Evolutionary conservation across 2,113 vertebrate species (phyloP), one percentile per base, ranked within the genome.

Genomic region (Pholis gunnellus): DNA sequence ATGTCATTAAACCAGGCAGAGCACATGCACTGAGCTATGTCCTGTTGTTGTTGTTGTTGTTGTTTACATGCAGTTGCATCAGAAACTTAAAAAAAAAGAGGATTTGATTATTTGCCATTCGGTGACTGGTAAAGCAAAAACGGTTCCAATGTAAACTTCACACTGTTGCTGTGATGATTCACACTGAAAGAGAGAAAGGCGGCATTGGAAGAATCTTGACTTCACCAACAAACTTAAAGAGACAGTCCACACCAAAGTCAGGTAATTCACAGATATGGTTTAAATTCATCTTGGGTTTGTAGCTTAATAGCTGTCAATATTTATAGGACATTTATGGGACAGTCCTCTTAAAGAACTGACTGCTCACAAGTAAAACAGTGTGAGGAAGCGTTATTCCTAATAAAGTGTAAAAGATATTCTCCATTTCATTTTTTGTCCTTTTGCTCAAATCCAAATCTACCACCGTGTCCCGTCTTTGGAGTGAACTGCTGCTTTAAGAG

Each of bases 401-500:
- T 34, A 34, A 34, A 34, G 13, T 25, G 20, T 34, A 56, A 31
- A 0, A 34, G 25, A 11, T 29, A 5, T 42, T 65, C 54, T 25
- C 22, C 44, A 22, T 20, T 22, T 29, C 57, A 18, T 29, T 11
- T 2, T 2, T 3, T 11, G 18, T 29, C 50, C 25, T 15, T 29
- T 48, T 17, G 31, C 25, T 61, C n/a, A 40, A 29, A 10, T 13
- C n/a, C 22, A 25, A 48, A 14, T 76, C 72, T 34, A 5, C 31
- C 31, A 36, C 17, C 5, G n/a, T 1, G 44, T 27, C 11, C 10
- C 1, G 3, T 54, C 74, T 88, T 86, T 84, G 78, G 77, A 48
- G 82, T 84, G 87, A 82, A 89, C 88, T 85, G 87, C 73, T 80
- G 83, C 89, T 92, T 91, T 92, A 90, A 93, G 90, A 77, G 82